phyloP scores from a whole-genome alignment of 2,113 vertebrate genomes.

The Leuciscus idus region DNA sequence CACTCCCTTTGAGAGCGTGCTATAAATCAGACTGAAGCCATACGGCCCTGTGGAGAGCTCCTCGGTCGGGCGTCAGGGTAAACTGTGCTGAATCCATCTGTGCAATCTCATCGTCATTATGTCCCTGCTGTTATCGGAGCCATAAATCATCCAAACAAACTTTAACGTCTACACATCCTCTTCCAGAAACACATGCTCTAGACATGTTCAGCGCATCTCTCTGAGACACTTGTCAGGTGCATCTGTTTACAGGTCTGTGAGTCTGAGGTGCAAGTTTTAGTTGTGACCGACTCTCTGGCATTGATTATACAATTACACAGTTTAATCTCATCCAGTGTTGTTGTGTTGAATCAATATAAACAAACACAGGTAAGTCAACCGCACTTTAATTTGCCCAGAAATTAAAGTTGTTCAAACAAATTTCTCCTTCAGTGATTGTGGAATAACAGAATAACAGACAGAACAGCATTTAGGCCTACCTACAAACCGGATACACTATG shows the following conservation, averaged over 20 bases:
- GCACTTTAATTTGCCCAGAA: constrained; percentile 24
- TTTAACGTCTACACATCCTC: constrained; percentile 51
- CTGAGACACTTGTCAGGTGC: neutral
- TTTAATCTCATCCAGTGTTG: constrained; percentile 20
- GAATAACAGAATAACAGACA: neutral
- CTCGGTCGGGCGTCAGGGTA: constrained; percentile 58
- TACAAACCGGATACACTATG: neutral
- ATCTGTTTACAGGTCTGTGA: constrained; percentile 31
- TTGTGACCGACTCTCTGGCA: constrained; percentile 4
- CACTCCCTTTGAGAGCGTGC: constrained; percentile 58
- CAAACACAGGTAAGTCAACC: constrained; percentile 31
- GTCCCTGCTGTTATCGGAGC: constrained; percentile 62
- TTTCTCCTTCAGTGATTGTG: neutral
- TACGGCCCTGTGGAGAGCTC: constrained; percentile 64
- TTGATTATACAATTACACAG: constrained; percentile 33
- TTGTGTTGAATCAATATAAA: constrained; percentile 25
- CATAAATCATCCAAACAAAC: constrained; percentile 65
- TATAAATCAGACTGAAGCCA: constrained; percentile 63
- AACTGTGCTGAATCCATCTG: constrained; percentile 62
- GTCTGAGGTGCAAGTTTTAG: constrained; percentile 15
- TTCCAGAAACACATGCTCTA: constrained; percentile 25
- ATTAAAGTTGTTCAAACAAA: neutral
- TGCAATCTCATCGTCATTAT: constrained; percentile 64
- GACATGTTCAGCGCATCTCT: neutral
- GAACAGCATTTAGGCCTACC: neutral